Percentiles rank a stretch among this genome's conserved stretches.
phyloP scores from a whole-genome alignment of 2,888 invertebrate species.

The Dicranocentrus wangi region DNA sequence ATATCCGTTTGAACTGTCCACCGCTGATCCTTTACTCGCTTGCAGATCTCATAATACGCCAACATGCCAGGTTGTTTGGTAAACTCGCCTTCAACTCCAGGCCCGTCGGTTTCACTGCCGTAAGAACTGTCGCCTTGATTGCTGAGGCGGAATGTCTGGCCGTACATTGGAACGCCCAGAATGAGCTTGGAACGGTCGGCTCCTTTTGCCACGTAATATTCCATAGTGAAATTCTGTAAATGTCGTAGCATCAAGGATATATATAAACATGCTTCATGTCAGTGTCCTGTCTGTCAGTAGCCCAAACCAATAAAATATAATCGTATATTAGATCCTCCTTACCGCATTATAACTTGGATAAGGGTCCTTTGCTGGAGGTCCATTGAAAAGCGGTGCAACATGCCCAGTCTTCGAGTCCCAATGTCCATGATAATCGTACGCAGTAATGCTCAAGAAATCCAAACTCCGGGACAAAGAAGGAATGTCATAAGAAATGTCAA shows the following conservation, averaged over 20 bases:
- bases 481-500: slow-evolving; percentile 77
- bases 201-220: slow-evolving; percentile 81
- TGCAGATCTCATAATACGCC: slow-evolving; percentile 83
- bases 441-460: slow-evolving; percentile 75
- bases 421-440: slow-evolving; percentile 74
- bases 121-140: slow-evolving; percentile 77
- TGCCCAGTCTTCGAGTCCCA: slow-evolving; percentile 74
- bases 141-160: slow-evolving; percentile 73
- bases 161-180: slow-evolving; percentile 78
- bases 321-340: too few species aligned
- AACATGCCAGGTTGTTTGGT: slow-evolving; percentile 83
- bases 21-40: slow-evolving; percentile 75
- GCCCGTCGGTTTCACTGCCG: slow-evolving; percentile 80
- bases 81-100: slow-evolving; percentile 82
- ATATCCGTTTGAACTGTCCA: slow-evolving; percentile 80
- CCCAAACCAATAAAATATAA: too few species aligned
- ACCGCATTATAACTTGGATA: slow-evolving; percentile 70
- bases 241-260: background rate
- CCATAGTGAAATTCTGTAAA: slow-evolving; percentile 74
- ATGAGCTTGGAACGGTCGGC: slow-evolving; percentile 81
- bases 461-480: slow-evolving; percentile 73
- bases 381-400: slow-evolving; percentile 74
- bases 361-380: slow-evolving; percentile 68
- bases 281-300: too few species aligned
- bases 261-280: background rate